Evolutionary conservation across 2,113 vertebrate genomes (phyloP), one percentile per base, ranked within the genome.

Genomic region (Ivindomyrus marchei): DNA sequence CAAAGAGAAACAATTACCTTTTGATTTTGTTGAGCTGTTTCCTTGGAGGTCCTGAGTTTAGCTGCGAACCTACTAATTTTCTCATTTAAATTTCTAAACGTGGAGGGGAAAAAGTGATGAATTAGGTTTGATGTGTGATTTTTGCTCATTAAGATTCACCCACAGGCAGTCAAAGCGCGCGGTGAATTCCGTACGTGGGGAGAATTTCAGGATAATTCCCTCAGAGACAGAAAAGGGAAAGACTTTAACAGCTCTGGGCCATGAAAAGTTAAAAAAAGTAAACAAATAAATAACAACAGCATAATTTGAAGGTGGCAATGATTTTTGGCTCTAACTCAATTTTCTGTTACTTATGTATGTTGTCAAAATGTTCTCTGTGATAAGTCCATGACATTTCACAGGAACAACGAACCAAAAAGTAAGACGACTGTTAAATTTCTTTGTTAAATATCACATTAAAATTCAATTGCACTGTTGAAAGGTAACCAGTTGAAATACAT

Each of bases 51-150:
- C 46, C 13, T 50, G 52, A n/a, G 85, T 87, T 49, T 87, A 87
- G 85, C 85, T 11, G 49, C 15, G 24, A 87, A 50, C 24, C 49
- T 52, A 31, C 42, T 87, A 87, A 87, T 87, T 87, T 87, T 87
- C 85, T 87, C 49, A 87, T 87, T 87, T 87, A 87, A 87, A 87
- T 87, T 49, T 87, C 85, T 87, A 50, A 87, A 87, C 49, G 49
- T 27, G 49, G 24, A 52, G 49, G 45, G 45, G 85, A 46, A 13
- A 52, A 52, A 52, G 85, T 87, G 85, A 87, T 87, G 85, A 87
- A 87, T 87, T 87, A 52, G 49, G 49, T 53, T 87, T 87, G 85
- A 87, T 87, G 85, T 87, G 85, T 52, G 85, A 87, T 85, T 85
- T 85, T 49, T 47, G 85, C 85, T 87, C 85, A 87, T 87, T 87